phyloP scores from a whole-genome alignment of 2,888 invertebrate genomes.

The Erebia palarica region DNA sequence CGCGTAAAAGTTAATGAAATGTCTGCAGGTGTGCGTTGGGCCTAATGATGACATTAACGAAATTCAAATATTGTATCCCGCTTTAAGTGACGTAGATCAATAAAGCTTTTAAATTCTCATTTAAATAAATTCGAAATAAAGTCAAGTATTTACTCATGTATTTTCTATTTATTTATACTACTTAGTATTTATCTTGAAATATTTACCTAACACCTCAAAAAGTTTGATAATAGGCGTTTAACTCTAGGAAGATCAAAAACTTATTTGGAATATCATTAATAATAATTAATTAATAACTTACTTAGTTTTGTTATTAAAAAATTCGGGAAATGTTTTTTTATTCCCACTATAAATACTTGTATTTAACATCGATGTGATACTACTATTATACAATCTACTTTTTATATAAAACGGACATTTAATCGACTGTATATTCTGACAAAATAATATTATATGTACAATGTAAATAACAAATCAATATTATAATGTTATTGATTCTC shows the following conservation, averaged over 20 bases:
- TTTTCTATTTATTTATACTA: not conserved
- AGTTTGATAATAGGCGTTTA: constrained; percentile 4
- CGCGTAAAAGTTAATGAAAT: too few relatives aligned
- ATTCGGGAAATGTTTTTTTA: constrained; percentile 6
- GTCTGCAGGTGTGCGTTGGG: too few relatives aligned
- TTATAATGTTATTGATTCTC: not conserved
- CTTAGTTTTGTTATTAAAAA: not conserved
- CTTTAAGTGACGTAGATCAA: too few relatives aligned
- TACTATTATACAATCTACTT: not conserved
- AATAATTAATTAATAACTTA: not conserved
- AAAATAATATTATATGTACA: not conserved
- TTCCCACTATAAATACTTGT: not conserved
- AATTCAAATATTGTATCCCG: too few relatives aligned
- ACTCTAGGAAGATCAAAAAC: constrained; percentile 1
- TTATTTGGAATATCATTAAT: not conserved
- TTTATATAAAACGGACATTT: constrained; percentile 5
- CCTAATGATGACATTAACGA: too few relatives aligned
- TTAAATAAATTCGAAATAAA: not conserved
- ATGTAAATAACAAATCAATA: not conserved
- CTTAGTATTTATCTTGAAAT: not conserved
- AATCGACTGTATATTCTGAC: not conserved
- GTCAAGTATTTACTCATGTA: not conserved
- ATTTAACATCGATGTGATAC: not conserved
- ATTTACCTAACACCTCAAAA: constrained; percentile 5
- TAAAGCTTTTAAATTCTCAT: not conserved